Percentiles rank a stretch among this genome's conserved stretches.
phyloP scores from a whole-genome alignment of 37 sponge, comb jelly and placozoan genomes.

The Hormiphora californensis region DNA sequence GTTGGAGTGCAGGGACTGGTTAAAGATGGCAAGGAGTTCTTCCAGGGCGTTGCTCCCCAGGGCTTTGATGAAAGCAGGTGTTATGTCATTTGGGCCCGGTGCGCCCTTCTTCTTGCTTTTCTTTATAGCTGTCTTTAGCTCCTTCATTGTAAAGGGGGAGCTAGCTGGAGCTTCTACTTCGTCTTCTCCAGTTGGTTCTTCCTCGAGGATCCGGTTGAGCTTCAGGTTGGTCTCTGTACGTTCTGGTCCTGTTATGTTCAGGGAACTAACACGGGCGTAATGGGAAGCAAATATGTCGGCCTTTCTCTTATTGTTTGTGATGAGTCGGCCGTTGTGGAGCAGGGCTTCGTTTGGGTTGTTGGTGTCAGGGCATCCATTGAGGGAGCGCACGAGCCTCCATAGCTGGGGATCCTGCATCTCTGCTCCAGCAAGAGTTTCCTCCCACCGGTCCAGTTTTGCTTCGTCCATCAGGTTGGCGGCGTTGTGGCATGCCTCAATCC shows the following conservation, averaged over 20 bases:
- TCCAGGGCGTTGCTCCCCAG: neutral
- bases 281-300: neutral
- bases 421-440: neutral
- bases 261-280: neutral
- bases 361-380: neutral
- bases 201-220: neutral
- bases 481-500: neutral
- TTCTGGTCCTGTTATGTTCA: neutral
- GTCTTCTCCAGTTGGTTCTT: neutral
- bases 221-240: neutral
- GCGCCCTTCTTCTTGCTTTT: neutral
- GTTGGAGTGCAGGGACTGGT: neutral
- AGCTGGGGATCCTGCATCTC: neutral
- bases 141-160: neutral
- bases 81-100: neutral
- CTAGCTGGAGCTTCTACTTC: neutral
- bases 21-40: neutral
- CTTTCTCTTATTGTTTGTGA: neutral
- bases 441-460: neutral
- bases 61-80: neutral
- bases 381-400: neutral
- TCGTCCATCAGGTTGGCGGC: neutral
- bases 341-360: neutral
- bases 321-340: neutral
- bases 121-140: neutral